Evolutionary conservation across 2,113 vertebrate species (phyloP), one percentile per base, ranked within the genome.

Genomic region (Plectropomus leopardus): DNA sequence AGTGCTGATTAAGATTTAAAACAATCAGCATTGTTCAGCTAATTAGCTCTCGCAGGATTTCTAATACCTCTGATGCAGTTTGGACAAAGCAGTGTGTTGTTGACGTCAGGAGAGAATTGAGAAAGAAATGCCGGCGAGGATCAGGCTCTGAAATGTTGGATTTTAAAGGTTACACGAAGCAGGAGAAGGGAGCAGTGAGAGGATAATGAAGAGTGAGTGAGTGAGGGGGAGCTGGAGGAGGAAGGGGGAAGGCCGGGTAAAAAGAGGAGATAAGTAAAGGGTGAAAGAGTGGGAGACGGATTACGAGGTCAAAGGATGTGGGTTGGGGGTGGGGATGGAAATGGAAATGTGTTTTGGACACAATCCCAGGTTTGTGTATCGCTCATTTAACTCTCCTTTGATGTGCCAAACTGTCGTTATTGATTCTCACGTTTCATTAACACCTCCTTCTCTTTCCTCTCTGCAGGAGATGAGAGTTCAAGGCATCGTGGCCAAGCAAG

Each of bases 381-480:
- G 42, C 23, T 78, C 45, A 48, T 82, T 78, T 64, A 54, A 24
- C 36, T 54, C 21, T 73, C 11, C 40, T 73, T 76, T 80, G 45
- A 84, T 76, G 65, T 85, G 76, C 64, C 74, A 82, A 51, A 76
- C 24, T 81, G 32, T 58, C 14, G 10, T n/a, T n/a, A 50, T 58
- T 57, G 42, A 67, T 74, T 72, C 45, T 63, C 47, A n/a, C 32
- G 45, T 0, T 64, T 78, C 63, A 60, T 71, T 67, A 16, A 30
- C 42, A 5, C 19, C 21, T 26, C 16, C 8, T 1, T 9, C 1
- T 6, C 23, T 4, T 23, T 10, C 47, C 57, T 60, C 84, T 76
- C 87, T 86, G 32, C 93, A 97, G 97, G 96, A 97, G 87, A 93
- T 98, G 95, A 97, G 97, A 4, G 97, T 95, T 2, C 87, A 95